Evolutionary conservation across 2,888 invertebrate genomes (phyloP).

Genomic region (Macrophya alboannulata): DNA sequence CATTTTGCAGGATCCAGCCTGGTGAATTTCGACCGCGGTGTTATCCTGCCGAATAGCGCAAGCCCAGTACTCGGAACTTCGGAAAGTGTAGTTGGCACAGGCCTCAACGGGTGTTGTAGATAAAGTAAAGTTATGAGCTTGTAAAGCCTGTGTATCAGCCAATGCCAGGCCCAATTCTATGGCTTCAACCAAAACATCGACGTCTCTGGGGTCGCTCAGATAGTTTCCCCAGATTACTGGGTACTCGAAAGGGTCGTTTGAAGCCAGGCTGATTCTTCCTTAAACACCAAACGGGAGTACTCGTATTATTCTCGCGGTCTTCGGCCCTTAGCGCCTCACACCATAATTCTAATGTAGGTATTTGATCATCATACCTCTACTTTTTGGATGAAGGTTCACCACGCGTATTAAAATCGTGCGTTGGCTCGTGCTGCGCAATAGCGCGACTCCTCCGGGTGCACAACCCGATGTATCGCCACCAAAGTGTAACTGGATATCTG

Average conservation of each 20-base stretch:
- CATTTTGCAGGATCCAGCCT: constrained; percentile 91
- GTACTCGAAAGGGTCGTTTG: constrained; percentile 85
- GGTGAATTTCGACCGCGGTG: constrained; percentile 91
- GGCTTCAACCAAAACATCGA: constrained; percentile 84
- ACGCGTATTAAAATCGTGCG: constrained; percentile 69
- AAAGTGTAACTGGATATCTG: constrained; percentile 87
- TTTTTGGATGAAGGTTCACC: constrained; percentile 85
- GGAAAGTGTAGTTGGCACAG: constrained; percentile 63
- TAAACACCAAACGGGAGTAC: background rate
- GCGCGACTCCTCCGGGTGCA: constrained; percentile 81
- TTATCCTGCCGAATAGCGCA: constrained; percentile 85
- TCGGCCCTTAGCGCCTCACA: too few relatives aligned
- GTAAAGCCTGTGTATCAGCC: constrained; percentile 81
- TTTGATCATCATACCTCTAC: constrained; percentile 80
- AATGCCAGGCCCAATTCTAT: constrained; percentile 82
- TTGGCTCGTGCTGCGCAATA: constrained; percentile 70
- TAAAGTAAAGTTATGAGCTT: constrained; percentile 61
- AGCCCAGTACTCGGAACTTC: constrained; percentile 87
- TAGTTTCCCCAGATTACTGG: constrained; percentile 91
- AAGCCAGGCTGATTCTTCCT: constrained; percentile 83
- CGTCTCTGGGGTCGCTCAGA: constrained; percentile 85
- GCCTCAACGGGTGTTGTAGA: constrained; percentile 45
- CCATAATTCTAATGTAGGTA: background rate
- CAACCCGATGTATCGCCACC: constrained; percentile 84
- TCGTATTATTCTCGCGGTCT: background rate